phyloP scores from a whole-genome alignment of 2,888 invertebrate genomes.

The Temnothorax ravouxi region DNA sequence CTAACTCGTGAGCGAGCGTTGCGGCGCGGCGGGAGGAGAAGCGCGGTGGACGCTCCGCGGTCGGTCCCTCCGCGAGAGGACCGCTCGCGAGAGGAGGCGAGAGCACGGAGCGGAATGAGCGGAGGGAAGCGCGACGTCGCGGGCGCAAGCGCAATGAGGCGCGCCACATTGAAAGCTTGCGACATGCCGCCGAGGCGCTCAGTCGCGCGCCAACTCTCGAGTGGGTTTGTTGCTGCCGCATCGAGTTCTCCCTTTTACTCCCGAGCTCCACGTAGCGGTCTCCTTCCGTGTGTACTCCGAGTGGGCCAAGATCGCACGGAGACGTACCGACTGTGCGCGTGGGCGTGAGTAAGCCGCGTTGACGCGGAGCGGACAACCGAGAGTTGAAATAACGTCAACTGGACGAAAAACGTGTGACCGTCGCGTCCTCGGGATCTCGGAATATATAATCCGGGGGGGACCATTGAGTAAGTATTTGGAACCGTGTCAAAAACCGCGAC shows the following conservation, averaged over 20 bases:
- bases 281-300: conserved; percentile 61
- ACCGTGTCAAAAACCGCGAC: conserved; percentile 69
- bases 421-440: conserved; percentile 72
- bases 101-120: conserved; percentile 82
- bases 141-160: conserved; percentile 79
- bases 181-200: conserved; percentile 83
- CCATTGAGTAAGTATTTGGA: conserved; percentile 69
- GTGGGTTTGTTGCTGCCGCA: conserved; percentile 68
- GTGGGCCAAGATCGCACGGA: conserved; percentile 49
- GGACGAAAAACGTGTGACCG: conserved; percentile 25
- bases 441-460: conserved; percentile 67
- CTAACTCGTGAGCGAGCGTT: conserved; percentile 20
- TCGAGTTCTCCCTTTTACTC: conserved; percentile 21
- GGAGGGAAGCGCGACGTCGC: conserved; percentile 82
- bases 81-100: conserved; percentile 87
- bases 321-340: conserved; percentile 47
- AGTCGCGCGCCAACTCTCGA: conserved; percentile 85
- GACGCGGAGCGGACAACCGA: conserved; percentile 10
- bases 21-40: conserved; percentile 73
- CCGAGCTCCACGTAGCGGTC: conserved; percentile 29
- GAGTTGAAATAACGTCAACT: conserved; percentile 1
- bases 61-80: conserved; percentile 82
- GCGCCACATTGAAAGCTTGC: conserved; percentile 85
- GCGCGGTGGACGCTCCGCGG: conserved; percentile 86
- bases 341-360: conserved; percentile 68